These are phyloP conservation scores for Brachirus orientalis DNA, from an alignment of 2,113 vertebrate genomes.

Conservation along the genomic window DNA sequence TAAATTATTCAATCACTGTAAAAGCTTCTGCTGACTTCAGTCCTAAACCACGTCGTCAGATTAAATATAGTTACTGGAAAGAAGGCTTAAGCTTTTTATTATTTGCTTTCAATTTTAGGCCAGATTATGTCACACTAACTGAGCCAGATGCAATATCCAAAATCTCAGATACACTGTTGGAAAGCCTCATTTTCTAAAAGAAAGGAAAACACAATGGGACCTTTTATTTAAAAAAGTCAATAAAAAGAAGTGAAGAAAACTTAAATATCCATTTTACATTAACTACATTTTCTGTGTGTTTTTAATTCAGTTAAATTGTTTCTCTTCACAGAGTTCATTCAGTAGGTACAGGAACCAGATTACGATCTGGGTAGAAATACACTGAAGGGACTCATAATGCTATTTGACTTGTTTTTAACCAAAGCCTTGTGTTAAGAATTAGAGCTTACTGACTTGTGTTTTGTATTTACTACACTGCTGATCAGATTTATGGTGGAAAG, in stretches of 20 bases:
- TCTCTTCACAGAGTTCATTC: conserved; percentile 17
- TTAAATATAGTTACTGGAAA: background rate
- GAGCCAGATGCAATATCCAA: conserved; percentile 17
- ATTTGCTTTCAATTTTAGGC: conserved; percentile 18
- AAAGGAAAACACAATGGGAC: conserved; percentile 22
- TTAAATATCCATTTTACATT: conserved; percentile 21
- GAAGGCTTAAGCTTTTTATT: conserved; percentile 25
- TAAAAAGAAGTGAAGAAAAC: too few relatives aligned
- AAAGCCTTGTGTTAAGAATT: conserved; percentile 22
- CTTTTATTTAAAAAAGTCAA: conserved; percentile 12
- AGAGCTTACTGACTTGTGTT: conserved; percentile 2
- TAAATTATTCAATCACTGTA: too few relatives aligned
- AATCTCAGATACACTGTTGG: conserved; percentile 5
- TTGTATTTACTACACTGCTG: background rate
- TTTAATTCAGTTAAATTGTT: conserved; percentile 5
- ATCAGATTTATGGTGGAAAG: conserved; percentile 12
- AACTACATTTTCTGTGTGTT: conserved; percentile 12
- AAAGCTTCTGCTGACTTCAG: too few relatives aligned
- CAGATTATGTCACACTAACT: conserved; percentile 8
- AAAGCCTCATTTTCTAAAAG: conserved; percentile 15
- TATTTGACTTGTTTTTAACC: conserved; percentile 20
- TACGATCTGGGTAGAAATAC: conserved; percentile 3
- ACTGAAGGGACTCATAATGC: background rate
- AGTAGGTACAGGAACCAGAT: conserved; percentile 1
- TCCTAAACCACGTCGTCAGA: too few relatives aligned